Evolutionary conservation across 2,797 vertebrate genomes (phyloP).

Genomic region (Rhyacichthys aspro): DNA sequence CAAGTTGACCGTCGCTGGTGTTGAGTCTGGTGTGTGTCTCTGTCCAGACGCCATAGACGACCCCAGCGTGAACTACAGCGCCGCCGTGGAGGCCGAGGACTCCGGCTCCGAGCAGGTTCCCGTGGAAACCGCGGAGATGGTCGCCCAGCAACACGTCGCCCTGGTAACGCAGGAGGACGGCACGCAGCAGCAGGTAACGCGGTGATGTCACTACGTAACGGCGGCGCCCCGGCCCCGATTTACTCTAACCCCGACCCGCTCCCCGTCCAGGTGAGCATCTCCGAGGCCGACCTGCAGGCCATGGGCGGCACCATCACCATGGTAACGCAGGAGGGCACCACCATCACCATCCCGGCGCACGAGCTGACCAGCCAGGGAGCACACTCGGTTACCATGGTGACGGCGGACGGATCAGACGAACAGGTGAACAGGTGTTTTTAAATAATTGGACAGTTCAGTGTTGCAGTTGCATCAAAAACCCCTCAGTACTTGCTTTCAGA

Average conservation of each 20-base stretch:
- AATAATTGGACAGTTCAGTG: too few species aligned
- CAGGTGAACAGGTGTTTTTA: slow-evolving; percentile 79
- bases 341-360: slow-evolving; percentile 95
- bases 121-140: slow-evolving; percentile 84
- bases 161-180: slow-evolving; percentile 97
- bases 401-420: slow-evolving; percentile 91
- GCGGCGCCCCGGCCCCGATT: too few species aligned
- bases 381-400: slow-evolving; percentile 95
- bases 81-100: slow-evolving; percentile 88
- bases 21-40: too few species aligned
- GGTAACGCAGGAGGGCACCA: slow-evolving; percentile 98
- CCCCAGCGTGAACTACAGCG: slow-evolving; percentile 88
- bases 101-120: slow-evolving; percentile 89
- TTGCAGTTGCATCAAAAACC: too few species aligned
- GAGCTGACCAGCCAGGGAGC: slow-evolving; percentile 90
- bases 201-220: not conserved
- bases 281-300: slow-evolving; percentile 94
- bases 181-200: slow-evolving; percentile 91
- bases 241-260: too few species aligned
- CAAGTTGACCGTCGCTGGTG: too few species aligned
- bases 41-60: slow-evolving; percentile 90
- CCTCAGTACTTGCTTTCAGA: too few species aligned
- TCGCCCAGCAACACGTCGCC: slow-evolving; percentile 90
- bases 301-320: slow-evolving; percentile 97
- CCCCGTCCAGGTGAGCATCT: slow-evolving; percentile 90